These are phyloP conservation scores for Xenentodon cancila DNA, from an alignment of 2,797 vertebrate species.

Conservation along the genomic window DNA sequence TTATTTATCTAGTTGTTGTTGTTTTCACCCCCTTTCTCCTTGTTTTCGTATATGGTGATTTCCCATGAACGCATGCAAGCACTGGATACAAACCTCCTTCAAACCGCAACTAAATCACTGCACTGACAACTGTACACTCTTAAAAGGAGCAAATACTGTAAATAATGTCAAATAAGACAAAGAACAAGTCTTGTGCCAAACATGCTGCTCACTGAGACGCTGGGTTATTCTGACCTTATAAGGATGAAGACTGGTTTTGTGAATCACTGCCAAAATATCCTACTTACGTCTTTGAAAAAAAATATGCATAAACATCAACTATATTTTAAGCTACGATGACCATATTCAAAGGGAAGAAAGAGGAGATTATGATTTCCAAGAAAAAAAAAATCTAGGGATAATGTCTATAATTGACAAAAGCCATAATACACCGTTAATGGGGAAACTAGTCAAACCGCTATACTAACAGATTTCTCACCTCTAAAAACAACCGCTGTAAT, in stretches of 20 bases:
- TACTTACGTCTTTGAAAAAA: neutral
- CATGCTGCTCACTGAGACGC: neutral
- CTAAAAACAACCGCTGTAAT: conserved; percentile 88
- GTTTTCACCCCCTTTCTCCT: neutral
- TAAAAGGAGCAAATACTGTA: neutral
- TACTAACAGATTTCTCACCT: conserved; percentile 82
- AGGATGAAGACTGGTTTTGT: conserved; percentile 40
- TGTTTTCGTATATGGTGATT: neutral
- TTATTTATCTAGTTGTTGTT: no score
- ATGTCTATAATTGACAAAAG: neutral
- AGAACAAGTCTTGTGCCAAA: neutral
- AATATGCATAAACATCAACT: neutral
- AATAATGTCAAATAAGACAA: neutral
- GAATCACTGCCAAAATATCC: conserved; percentile 32
- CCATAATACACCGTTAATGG: no score
- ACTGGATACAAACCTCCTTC: neutral
- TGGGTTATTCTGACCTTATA: conserved; percentile 61
- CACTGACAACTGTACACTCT: neutral
- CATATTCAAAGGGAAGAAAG: neutral
- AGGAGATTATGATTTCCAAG: neutral
- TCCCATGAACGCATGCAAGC: neutral
- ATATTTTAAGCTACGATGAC: neutral
- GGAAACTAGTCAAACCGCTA: no score
- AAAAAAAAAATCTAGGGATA: neutral
- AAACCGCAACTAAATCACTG: neutral